A percentile compares a stretch with the other conserved stretches of the same genome.
Conservation (phyloP, 2,888 invertebrate genomes). For the Eilema depressum region DNA sequence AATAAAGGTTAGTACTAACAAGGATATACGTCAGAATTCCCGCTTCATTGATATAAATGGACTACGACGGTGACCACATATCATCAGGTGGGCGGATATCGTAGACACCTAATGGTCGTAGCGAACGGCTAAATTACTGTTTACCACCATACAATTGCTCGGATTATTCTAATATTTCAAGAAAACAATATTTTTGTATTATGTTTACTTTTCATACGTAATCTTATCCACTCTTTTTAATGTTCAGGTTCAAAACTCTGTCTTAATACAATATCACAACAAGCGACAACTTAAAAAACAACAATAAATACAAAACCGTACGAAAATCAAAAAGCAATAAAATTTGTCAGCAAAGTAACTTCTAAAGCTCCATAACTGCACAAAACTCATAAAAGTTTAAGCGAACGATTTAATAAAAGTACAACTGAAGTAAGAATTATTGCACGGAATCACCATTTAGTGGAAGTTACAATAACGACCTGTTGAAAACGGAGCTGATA, state of each 20-base stretch:
- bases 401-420: conserved; percentile 68
- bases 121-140: conserved; percentile 17
- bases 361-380: conserved; percentile 50
- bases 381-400: conserved; percentile 69
- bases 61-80: conserved; percentile 45
- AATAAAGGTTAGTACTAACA: conserved; percentile 36
- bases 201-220: not conserved
- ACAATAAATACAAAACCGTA: conserved; percentile 39
- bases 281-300: conserved; percentile 35
- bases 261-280: conserved; percentile 28
- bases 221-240: conserved; percentile 5
- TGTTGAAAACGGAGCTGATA: conserved; percentile 78
- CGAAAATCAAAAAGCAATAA: conserved; percentile 51
- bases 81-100: conserved; percentile 58
- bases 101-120: conserved; percentile 19
- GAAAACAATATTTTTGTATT: not conserved
- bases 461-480: conserved; percentile 83
- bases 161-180: not conserved
- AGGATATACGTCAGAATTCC: conserved; percentile 39
- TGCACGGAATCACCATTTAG: conserved; percentile 81
- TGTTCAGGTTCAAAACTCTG: conserved; percentile 21
- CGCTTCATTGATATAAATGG: conserved; percentile 53
- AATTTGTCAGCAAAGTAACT: conserved; percentile 51
- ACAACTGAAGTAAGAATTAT: conserved; percentile 74
- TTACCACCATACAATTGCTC: conserved; percentile 17